Base-by-base conservation (phyloP, 1,140 invertebrate species). In the Popillia japonica region DNA sequence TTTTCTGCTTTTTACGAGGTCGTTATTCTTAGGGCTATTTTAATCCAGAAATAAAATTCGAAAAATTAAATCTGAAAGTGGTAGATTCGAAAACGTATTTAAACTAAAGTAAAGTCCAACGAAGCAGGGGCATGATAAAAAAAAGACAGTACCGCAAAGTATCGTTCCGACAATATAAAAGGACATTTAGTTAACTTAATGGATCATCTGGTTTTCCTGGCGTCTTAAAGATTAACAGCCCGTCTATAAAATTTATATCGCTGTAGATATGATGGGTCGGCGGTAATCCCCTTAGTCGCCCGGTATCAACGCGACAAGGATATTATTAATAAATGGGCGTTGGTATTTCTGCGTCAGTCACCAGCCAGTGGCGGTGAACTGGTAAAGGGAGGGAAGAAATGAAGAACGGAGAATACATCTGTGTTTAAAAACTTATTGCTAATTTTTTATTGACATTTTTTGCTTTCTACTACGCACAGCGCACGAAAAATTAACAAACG, bases 221-320 rank as follows among this genome's bases (percentile, higher is more conserved):
- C 11, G 44, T 10, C 44, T 48, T 48, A 48, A 48, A n/a, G 44
- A 48, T 48, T 48, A 48, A 48, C 44, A 48, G 44, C 11, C 11
- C 44, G 44, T 48, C 44, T 48, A 48, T 48, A 48, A 48, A 48
- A 48, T 48, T 48, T 48, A 48, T 48, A n/a, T 48, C 44, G 44
- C 17, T n/a, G 44, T 48, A 48, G 44, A 48, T 9, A n/a, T 48
- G 44, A 48, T 48, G 44, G 44, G 11, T 48, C 11, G 11, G 44
- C 44, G 44, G 6, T n/a, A 48, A 48, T 48, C 11, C 17, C 11
- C 44, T 14, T 14, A 14, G 11, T 14, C 44, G 44, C 44, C 8
- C 2, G 44, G 11, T 48, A 48, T 48, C 11, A 48, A 48, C 44
- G 7, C 44, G 10, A 48, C 44, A 10, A 48, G 44, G 44, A 48